phyloP scores from a whole-genome alignment of 2,113 vertebrate genomes.

The Prietella phreatophila region DNA sequence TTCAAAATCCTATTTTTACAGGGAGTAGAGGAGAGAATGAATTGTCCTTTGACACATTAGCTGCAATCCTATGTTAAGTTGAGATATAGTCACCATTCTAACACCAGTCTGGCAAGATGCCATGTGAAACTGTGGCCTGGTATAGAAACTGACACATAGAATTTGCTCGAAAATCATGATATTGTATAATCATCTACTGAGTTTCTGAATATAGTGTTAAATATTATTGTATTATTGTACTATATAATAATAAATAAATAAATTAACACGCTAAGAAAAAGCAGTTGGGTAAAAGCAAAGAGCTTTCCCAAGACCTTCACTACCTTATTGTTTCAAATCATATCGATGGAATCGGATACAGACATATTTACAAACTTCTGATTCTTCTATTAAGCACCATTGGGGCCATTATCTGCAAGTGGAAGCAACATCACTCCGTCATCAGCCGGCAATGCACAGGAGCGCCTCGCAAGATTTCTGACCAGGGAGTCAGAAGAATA shows the following conservation, averaged over 20 bases:
- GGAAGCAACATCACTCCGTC: too few species aligned
- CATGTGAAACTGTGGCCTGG: neutral
- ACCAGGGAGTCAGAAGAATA: too few species aligned
- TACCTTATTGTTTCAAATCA: too few species aligned
- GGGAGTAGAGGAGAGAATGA: neutral
- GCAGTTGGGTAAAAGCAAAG: too few species aligned
- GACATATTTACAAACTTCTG: too few species aligned
- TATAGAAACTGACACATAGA: neutral
- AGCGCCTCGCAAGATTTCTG: too few species aligned
- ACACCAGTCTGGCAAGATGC: neutral
- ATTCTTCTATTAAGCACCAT: too few species aligned
- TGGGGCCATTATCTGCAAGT: too few species aligned
- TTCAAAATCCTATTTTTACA: neutral
- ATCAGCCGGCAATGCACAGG: too few species aligned
- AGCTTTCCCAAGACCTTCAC: too few species aligned
- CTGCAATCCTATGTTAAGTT: neutral
- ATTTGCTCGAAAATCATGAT: neutral
- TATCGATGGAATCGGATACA: too few species aligned
- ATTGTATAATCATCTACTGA: neutral
- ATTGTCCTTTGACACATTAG: neutral
- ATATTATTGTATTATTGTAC: neutral
- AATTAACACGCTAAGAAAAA: too few species aligned
- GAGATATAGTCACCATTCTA: neutral
- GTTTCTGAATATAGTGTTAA: neutral
- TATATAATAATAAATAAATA: neutral